Evolutionary conservation across 2,113 vertebrate species (phyloP), one percentile per base, ranked within the genome.

Genomic region (Myocastor coypus): DNA sequence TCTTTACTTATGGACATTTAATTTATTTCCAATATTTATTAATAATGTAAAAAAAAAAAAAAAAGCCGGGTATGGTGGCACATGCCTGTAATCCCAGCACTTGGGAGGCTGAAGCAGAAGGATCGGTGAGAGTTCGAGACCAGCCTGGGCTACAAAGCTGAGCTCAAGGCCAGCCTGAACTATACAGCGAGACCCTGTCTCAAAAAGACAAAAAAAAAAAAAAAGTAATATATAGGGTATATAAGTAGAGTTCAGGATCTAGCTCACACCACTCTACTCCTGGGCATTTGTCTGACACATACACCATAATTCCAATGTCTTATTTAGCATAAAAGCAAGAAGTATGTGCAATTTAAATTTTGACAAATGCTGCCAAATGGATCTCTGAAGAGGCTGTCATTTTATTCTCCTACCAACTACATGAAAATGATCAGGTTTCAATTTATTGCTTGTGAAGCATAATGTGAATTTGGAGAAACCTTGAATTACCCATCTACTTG

Each of bases 301-400:
- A 52, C 2, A 55, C 19, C 4, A 7, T 0, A 50, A 24, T 82
- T 50, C 78, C 71, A 68, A 30, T 0, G 37, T 42, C 86, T 78
- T 64, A 6, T 40, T n/a, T 1, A 46, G 87, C 46, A n/a, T 19
- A 83, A 46, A 46, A 1, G 26, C 52, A 78, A 77, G 91, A 81
- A 80, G 89, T 59, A 85, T 0, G 0, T 57, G 71, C 69, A 55
- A 64, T 93, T 94, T 93, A 73, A 68, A 61, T 55, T 61, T 16
- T 90, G 90, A 88, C 92, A 96, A 92, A 87, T 32, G 91, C 85
- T 83, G 61, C 92, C 96, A 78, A 59, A 59, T 7, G 37, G 87
- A 64, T 91, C 87, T 91, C 94, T 73, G 61, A 81, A 93, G 84
- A 97, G 92, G 34, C 22, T 46, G 88, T 59, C 77, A 19, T 64